Base-by-base conservation (phyloP, 2,113 vertebrate species). In the Zosterops borbonicus region DNA sequence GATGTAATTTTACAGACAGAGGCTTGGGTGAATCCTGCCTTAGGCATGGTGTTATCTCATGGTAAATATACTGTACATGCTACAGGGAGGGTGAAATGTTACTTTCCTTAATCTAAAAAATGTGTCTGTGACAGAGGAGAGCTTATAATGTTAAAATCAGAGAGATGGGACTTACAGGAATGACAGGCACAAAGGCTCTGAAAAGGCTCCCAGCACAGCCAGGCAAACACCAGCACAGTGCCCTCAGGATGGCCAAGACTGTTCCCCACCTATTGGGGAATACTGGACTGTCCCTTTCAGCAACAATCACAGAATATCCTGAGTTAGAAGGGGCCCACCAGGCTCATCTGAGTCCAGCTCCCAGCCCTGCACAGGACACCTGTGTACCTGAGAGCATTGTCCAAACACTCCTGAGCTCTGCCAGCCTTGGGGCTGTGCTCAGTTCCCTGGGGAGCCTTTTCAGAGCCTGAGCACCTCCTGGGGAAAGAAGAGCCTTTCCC, bases 311-410 rank as follows among this genome's bases (percentile, higher is more conserved):
- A 12, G 49, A 41, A 31, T 12, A 41, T 7, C 5, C 53, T 41
- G 55, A 10, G 20, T 7, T 62, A 62, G 47, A 47, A 67, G 7
- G 16, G 39, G 0, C n/a, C 16, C 39, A 29, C 16, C 14, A n/a
- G 23, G 11, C 5, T 47, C 39, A n/a, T 14, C 12, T 2, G 1
- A 60, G 24, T 18, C 28, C 39, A 75, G 0, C 6, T 41, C 24
- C 14, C 15, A 33, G 62, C 20, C 46, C 39, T 47, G n/a, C 39
- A 53, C 39, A 47, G 46, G 15, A 29, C 53, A 22, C 11, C 29
- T 39, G 3, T 11, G 39, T 60, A 20, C 39, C 46, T 25, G 33
- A 41, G 13, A 21, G 29, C 46, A 2, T 4, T 60, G 13, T 5
- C 16, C n/a, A 55, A 41, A 31, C 13, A 0, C 14, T 41, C 17